phyloP scores from a whole-genome alignment of 2,888 invertebrate species.

The Catocala nupta region DNA sequence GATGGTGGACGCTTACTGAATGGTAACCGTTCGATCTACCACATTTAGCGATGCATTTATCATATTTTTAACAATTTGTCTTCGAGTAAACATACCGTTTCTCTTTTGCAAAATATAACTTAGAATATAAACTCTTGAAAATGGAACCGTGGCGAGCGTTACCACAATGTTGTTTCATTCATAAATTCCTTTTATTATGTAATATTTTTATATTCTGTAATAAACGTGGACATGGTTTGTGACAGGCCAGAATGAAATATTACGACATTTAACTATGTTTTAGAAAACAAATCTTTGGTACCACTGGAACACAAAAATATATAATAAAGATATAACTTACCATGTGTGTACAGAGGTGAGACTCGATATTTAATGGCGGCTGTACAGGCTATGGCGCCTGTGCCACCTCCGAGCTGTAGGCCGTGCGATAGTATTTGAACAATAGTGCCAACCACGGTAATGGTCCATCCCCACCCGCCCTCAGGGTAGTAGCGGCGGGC shows the following conservation, averaged over 20 bases:
- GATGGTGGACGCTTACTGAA: not conserved
- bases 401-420: constrained; percentile 90
- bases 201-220: not conserved
- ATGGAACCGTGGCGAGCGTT: not conserved
- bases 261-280: not conserved
- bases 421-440: constrained; percentile 92
- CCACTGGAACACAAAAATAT: not conserved
- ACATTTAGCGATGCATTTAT: constrained; percentile 2
- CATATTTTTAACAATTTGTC: constrained; percentile 4
- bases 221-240: not conserved
- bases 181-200: constrained; percentile 1
- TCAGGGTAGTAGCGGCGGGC: constrained; percentile 94
- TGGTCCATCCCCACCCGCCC: constrained; percentile 95
- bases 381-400: constrained; percentile 89
- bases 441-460: constrained; percentile 90
- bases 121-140: constrained; percentile 1
- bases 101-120: constrained; percentile 3
- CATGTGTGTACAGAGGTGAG: constrained; percentile 88
- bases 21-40: not conserved
- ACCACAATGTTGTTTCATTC: not conserved
- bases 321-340: constrained; percentile 71
- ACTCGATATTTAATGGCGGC: constrained; percentile 89
- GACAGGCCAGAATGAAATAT: not conserved
- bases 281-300: not conserved
- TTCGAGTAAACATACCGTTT: not conserved